Evolutionary conservation across 2,797 vertebrate genomes (phyloP).

Genomic region (Esox masquinongy): DNA sequence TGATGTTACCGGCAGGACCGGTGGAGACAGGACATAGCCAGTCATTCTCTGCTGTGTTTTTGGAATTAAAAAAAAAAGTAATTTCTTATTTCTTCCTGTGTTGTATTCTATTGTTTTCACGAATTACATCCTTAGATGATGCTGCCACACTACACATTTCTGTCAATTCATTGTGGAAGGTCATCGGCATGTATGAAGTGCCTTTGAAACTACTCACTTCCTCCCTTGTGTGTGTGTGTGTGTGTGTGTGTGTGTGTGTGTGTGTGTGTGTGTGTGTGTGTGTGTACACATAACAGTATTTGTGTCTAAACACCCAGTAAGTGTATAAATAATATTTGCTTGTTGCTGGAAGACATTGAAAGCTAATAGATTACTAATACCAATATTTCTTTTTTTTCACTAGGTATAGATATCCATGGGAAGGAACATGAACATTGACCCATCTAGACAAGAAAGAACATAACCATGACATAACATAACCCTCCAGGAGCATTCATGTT

Average conservation of each 20-base stretch:
- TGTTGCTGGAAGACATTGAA: neutral
- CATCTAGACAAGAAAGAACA: slow-evolving; percentile 33
- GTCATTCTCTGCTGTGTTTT: neutral
- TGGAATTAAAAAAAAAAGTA: neutral
- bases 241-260: neutral
- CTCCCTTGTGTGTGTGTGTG: neutral
- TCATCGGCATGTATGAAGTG: neutral
- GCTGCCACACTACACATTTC: neutral
- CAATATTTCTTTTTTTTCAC: slow-evolving; percentile 20
- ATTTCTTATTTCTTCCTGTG: neutral
- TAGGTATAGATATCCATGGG: slow-evolving; percentile 65
- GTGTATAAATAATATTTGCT: no score
- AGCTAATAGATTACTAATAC: slow-evolving; percentile 5
- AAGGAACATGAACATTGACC: slow-evolving; percentile 63
- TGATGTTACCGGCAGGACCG: neutral
- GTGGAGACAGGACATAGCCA: neutral
- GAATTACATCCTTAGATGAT: neutral
- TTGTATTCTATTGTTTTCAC: neutral
- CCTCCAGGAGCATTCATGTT: slow-evolving; percentile 47
- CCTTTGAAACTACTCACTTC: neutral
- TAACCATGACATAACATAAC: slow-evolving; percentile 67
- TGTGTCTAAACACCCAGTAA: no score
- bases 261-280: neutral
- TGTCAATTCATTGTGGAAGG: neutral
- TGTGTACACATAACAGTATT: neutral